Evolutionary conservation across 2,113 vertebrate genomes (phyloP), one percentile per base, ranked within the genome.

Genomic region (Nipponia nippon): DNA sequence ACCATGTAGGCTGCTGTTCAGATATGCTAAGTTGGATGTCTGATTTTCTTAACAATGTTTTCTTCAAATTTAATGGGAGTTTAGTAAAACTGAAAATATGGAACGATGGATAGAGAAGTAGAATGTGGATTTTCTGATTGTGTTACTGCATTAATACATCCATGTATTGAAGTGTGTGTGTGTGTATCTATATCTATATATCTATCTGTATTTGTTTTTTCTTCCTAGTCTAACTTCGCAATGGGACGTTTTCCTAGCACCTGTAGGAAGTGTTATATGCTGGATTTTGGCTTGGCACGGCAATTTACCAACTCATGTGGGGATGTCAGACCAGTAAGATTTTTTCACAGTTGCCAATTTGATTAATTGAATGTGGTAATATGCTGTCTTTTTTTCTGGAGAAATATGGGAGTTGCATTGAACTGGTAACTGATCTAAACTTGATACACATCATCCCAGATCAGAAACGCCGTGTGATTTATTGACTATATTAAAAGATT

Each of bases 271-370:
- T 99, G 99, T 98, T 99, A 98, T 94, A 99, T 99, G 99, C 98
- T 99, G 98, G 99, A 99, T 98, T 99, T 99, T 93, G 99, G 99
- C 97, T 98, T 99, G 96, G 99, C 99, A 67, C 98, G 99, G 50
- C 99, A 99, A 90, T 99, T 99, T 98, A 99, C 99, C 97, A 99
- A 99, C 98, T 99, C 99, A 13, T 99, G 98, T 98, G 99, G 99
- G 95, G 99, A 99, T 95, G 99, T 99, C 97, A 99, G 99, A 98
- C 99, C 99, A 97, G 99, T 99, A 98, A 99, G 99, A 98, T 80
- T 63, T 86, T 84, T 96, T 65, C 75, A 47, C 27, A 44, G 13
- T 82, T 92, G 63, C 90, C 53, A 84, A 58, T 86, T 83, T 4
- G 9, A 73, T 76, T 83, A 58, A 82, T 70, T 79, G 44, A 92